These are phyloP conservation scores for Nibea coibor DNA, from an alignment of 2,113 vertebrate species.

Conservation along the genomic window DNA sequence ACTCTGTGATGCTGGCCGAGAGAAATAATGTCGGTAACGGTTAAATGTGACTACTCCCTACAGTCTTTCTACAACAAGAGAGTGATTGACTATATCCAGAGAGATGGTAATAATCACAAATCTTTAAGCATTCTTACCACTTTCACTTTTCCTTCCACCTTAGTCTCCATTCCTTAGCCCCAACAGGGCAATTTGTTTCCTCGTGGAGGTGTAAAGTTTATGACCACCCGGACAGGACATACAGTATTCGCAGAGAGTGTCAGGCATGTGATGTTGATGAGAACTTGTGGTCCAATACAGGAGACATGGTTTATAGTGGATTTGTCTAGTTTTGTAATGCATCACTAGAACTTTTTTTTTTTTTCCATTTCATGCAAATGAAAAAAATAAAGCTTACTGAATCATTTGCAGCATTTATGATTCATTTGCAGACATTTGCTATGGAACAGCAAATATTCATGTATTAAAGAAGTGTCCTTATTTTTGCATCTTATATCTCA, in stretches of 20 bases:
- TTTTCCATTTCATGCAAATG: background rate
- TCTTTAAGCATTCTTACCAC: too few relatives aligned
- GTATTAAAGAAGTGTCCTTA: background rate
- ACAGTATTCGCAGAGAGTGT: too few relatives aligned
- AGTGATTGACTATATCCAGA: too few relatives aligned
- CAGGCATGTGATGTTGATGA: too few relatives aligned
- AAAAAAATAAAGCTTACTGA: background rate
- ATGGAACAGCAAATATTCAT: background rate
- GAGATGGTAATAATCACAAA: too few relatives aligned
- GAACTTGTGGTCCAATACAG: too few relatives aligned
- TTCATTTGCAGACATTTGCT: background rate
- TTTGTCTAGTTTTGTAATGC: background rate
- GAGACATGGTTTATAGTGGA: too few relatives aligned
- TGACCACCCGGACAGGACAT: background rate
- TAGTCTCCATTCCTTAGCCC: background rate
- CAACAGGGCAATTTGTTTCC: background rate
- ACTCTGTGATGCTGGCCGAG: too few relatives aligned
- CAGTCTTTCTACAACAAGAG: too few relatives aligned
- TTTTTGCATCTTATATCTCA: background rate
- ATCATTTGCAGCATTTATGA: background rate
- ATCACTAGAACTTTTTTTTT: background rate
- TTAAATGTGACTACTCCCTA: too few relatives aligned
- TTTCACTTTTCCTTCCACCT: background rate
- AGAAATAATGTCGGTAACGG: too few relatives aligned
- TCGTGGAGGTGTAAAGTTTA: background rate